Conservation (phyloP, 1,140 invertebrate genomes). For the Mycetomoellerius zeteki region DNA sequence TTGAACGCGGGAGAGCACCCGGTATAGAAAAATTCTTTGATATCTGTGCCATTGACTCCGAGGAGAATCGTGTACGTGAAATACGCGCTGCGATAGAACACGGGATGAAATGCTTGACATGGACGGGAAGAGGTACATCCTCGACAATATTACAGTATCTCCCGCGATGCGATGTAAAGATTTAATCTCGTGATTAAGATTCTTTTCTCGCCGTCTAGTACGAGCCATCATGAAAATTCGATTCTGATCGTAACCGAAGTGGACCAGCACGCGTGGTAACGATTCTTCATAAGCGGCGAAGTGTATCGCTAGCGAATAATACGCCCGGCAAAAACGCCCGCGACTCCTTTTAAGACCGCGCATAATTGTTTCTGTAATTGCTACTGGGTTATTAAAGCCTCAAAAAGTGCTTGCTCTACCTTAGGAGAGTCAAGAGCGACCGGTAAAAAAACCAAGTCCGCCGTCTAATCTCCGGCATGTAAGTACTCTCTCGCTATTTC, state of each 20-base stretch:
- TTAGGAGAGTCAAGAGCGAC: not conserved
- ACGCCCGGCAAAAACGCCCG: conserved; percentile 44
- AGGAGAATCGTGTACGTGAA: conserved; percentile 16
- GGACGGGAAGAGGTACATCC: conserved; percentile 11
- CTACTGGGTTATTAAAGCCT: conserved; percentile 60
- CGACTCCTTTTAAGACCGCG: conserved; percentile 66
- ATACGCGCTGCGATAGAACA: conserved; percentile 20
- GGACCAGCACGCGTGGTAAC: not conserved
- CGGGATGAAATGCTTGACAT: conserved; percentile 1
- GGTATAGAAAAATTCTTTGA: not conserved
- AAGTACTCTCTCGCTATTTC: conserved; percentile 38
- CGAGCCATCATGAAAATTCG: conserved; percentile 43
- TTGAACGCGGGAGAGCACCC: not conserved
- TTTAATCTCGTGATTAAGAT: conserved; percentile 46
- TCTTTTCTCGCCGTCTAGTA: conserved; percentile 5
- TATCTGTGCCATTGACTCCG: conserved; percentile 9
- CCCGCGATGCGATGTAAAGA: conserved; percentile 29
- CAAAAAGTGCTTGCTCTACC: conserved; percentile 4
- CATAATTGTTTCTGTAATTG: conserved; percentile 72
- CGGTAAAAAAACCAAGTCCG: not conserved
- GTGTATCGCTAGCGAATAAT: conserved; percentile 27
- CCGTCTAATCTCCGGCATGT: conserved; percentile 33
- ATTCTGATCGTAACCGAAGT: conserved; percentile 31
- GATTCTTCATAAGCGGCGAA: not conserved
- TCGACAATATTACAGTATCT: conserved; percentile 6